A percentile compares a stretch with the other conserved stretches of the same genome.
Conservation (phyloP, 2,113 vertebrate species). For the Misgurnus mizolepis region DNA sequence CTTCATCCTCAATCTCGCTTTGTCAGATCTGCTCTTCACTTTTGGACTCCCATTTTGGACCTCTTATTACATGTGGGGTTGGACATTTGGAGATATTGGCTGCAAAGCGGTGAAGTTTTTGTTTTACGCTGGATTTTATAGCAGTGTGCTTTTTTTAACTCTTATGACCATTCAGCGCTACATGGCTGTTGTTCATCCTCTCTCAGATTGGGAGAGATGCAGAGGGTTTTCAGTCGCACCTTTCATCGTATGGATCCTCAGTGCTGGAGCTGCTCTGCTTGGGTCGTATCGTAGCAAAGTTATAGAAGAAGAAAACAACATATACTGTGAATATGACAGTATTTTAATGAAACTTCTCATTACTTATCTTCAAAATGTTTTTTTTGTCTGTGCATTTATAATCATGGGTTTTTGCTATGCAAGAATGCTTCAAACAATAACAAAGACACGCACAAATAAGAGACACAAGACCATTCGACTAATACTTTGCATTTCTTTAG, state of each 20-base stretch:
- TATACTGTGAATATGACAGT: slow-evolving; percentile 66
- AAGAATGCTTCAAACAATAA: slow-evolving; percentile 77
- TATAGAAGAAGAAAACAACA: not conserved
- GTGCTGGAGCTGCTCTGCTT: slow-evolving; percentile 74
- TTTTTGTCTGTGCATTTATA: slow-evolving; percentile 79
- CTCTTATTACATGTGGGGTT: slow-evolving; percentile 73
- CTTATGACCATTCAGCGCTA: slow-evolving; percentile 86
- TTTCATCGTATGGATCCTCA: slow-evolving; percentile 72
- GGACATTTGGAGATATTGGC: slow-evolving; percentile 77
- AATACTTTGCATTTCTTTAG: slow-evolving; percentile 80
- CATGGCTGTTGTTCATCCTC: slow-evolving; percentile 77
- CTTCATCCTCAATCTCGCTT: slow-evolving; percentile 86
- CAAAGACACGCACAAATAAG: slow-evolving; percentile 71
- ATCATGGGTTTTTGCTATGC: slow-evolving; percentile 82
- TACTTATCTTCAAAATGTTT: slow-evolving; percentile 66
- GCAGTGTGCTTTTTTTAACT: slow-evolving; percentile 84
- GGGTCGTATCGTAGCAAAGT: slow-evolving; percentile 69
- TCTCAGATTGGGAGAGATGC: slow-evolving; percentile 59
- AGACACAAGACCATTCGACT: slow-evolving; percentile 82
- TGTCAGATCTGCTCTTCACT: slow-evolving; percentile 87
- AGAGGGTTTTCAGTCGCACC: slow-evolving; percentile 44
- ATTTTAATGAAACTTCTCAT: slow-evolving; percentile 51
- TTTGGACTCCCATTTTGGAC: slow-evolving; percentile 84
- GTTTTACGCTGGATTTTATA: slow-evolving; percentile 86
- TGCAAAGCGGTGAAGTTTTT: slow-evolving; percentile 81